Evolutionary conservation across 2,797 vertebrate genomes (phyloP).

Genomic region (Sebastes iracundus): DNA sequence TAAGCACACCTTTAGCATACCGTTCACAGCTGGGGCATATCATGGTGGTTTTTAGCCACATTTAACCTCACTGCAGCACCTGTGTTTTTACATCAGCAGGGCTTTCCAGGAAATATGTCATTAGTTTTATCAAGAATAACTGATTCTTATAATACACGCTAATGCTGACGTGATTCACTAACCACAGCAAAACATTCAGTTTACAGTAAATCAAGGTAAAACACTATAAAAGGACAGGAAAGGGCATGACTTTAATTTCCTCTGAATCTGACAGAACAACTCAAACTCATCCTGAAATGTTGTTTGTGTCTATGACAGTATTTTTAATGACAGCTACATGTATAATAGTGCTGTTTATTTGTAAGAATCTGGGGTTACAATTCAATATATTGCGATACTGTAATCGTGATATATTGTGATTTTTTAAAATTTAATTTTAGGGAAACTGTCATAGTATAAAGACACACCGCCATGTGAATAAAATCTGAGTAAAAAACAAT

Average conservation of each 20-base stretch:
- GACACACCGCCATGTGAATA: too few relatives aligned
- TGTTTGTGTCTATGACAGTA: not conserved
- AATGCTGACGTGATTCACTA: not conserved
- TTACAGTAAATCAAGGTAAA: not conserved
- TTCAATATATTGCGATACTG: too few relatives aligned
- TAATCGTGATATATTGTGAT: too few relatives aligned
- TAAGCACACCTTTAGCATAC: not conserved
- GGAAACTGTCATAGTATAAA: too few relatives aligned
- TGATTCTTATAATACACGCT: not conserved
- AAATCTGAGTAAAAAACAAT: too few relatives aligned
- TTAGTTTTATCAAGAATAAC: not conserved
- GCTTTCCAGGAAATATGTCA: not conserved
- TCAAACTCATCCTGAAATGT: not conserved
- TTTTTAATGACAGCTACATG: not conserved
- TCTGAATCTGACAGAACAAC: not conserved
- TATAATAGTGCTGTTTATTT: too few relatives aligned
- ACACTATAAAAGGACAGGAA: not conserved
- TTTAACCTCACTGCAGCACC: not conserved
- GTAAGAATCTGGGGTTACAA: too few relatives aligned
- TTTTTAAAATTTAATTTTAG: too few relatives aligned
- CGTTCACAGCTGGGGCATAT: not conserved
- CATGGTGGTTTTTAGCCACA: not conserved
- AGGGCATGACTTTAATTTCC: not conserved
- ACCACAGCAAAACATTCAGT: not conserved
- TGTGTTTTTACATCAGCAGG: not conserved